Evolutionary conservation across 2,888 invertebrate species (phyloP), one percentile per base, ranked within the genome.

Genomic region (Lamproptera curius): DNA sequence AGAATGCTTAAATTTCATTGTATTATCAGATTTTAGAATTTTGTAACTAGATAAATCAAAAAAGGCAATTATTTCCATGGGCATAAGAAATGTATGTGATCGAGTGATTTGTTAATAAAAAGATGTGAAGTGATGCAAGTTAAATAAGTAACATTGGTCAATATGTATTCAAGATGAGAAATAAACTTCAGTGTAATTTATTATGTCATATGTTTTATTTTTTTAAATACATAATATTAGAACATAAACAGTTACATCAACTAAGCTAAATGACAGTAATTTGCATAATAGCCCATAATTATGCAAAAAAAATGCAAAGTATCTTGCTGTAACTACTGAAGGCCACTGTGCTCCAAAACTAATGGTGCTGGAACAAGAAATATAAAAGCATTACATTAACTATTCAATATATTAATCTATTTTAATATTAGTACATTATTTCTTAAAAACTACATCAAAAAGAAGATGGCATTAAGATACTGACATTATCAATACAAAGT

Each of bases 131-230:
- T 75, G 74, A 76, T 70, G 74, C 65, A 67, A 73, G 62, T 65
- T 65, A 65, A 64, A 61, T 75, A 71, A 76, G 70, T 70, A 70
- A 74, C 70, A 72, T 75, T 70, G 75, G 74, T 79, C 79, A 73
- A 81, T 84, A 81, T 86, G 83, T 88, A 85, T 83, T 85, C 85
- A 77, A 73, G 72, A 81, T 80, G 79, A 81, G 74, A 83, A 83
- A 86, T 84, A 87, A 87, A 88, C 79, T 86, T 86, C 86, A 86
- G 83, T 88, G 88, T 88, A 86, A 88, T 87, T 88, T 88, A 88
- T 85, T 84, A 84, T 67, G 66, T 63, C 63, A 42, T 15, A 62
- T 62, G 62, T 71, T 70, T 73, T 61, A 53, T 63, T 65, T 54
- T 34, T n/a, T n/a, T n/a, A n/a, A 37, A 34, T 17, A 39, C 13